Base-by-base conservation (phyloP, 1,140 invertebrate species). In the Drosophila insularis region DNA sequence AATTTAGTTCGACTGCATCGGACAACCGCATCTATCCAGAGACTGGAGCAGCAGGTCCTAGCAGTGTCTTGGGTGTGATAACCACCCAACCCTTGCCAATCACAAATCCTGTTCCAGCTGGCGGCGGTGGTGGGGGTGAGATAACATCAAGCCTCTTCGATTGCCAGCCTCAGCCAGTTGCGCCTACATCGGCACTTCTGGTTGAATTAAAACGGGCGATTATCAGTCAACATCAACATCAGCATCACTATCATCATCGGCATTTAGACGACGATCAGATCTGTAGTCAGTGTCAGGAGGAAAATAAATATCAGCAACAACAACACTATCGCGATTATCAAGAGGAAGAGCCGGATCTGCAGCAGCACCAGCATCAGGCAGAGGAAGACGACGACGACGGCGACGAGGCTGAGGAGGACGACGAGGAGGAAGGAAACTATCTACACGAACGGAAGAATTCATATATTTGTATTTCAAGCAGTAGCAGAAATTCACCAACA, bases 21-120 rank as follows among this genome's bases (percentile, higher is more conserved):
- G 90, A 91, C 37, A 91, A 91, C 75, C 90, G 90, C 58, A 91
- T 91, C 2, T 82, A 91, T 67, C 90, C 90, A 2, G 90, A 91
- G 68, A 66, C 77, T 1, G 68, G 63, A 0, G 63, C 71, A 32
- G 46, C 43, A 1, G 43, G 40, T 2, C 40, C 65, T 0, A 61
- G 65, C 39, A 72, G 75, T 54, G 74, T 87, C 5, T 56, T 90
- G 19, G 71, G 73, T 13, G 90, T 91, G 1, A 85, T 91, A 1
- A 91, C 90, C 46, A 79, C 78, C n/a, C 90, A 91, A 35, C 90
- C 90, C 0, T 13, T 89, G 23, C 80, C 84, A 46, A 19, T 46
- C 14, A 46, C 14, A 17, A 37, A 37, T 37, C 8, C 43, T 46
- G 43, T 10, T 19, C 2, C 43, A 17, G 14, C 43, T 21, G 17